Conservation (phyloP, 2,888 invertebrate species). For the Busseola fusca region DNA sequence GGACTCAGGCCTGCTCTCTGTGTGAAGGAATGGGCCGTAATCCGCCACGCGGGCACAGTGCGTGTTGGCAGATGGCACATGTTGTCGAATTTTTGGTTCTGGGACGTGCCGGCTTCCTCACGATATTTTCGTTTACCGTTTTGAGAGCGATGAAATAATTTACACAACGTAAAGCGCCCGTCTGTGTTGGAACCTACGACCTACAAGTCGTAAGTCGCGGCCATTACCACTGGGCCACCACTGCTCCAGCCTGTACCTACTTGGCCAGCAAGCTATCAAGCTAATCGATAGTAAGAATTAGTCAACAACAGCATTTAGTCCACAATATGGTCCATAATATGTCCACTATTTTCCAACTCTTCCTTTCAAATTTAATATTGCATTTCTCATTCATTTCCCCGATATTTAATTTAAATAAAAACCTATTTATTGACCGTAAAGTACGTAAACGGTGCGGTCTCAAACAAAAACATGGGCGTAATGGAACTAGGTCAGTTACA, state of each 20-base stretch:
- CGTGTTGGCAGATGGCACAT: neutral
- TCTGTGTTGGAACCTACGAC: neutral
- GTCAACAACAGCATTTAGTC: neutral
- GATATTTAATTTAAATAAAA: constrained; percentile 34
- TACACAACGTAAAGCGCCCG: neutral
- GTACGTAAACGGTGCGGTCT: constrained; percentile 31
- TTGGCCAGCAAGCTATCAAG: neutral
- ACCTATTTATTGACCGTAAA: constrained; percentile 14
- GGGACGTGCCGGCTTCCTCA: neutral
- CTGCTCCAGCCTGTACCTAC: too few relatives aligned
- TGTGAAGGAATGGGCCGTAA: neutral
- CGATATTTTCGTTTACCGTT: too few relatives aligned
- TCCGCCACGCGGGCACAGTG: neutral
- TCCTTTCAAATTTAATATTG: neutral
- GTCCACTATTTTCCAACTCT: neutral
- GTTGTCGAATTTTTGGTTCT: neutral
- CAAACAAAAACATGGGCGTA: constrained; percentile 42
- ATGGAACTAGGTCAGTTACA: constrained; percentile 39
- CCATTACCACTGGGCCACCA: neutral
- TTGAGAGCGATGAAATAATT: neutral
- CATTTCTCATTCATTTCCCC: neutral
- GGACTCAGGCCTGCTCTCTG: neutral
- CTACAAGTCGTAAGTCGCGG: neutral
- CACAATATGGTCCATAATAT: neutral
- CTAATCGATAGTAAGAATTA: neutral